These are phyloP conservation scores for Platycercus adscitus DNA, from an alignment of 2,113 vertebrate genomes.

Conservation along the genomic window DNA sequence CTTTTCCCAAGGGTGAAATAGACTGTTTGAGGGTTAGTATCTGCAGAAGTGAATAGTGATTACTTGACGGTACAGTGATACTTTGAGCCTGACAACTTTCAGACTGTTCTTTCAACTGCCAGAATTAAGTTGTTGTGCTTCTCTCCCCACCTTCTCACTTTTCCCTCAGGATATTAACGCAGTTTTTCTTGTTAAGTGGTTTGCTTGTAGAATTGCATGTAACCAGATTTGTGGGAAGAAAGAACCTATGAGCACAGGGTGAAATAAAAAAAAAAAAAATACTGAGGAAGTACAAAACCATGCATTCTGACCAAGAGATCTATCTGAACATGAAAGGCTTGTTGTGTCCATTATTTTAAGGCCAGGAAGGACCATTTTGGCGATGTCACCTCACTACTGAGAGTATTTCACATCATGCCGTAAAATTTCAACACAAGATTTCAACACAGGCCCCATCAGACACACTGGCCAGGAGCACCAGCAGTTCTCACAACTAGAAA, in stretches of 20 bases:
- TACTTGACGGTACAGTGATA: neutral
- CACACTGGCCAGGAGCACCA: neutral
- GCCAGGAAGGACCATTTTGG: neutral
- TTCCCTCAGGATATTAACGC: slow-evolving; percentile 25
- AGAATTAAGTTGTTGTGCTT: slow-evolving; percentile 60
- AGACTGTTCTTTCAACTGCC: slow-evolving; percentile 47
- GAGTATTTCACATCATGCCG: neutral
- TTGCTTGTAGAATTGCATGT: slow-evolving; percentile 20
- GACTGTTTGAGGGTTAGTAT: neutral
- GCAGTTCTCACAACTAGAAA: neutral
- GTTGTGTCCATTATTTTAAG: neutral
- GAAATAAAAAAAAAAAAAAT: neutral
- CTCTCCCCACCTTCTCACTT: slow-evolving; percentile 51
- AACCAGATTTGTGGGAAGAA: slow-evolving; percentile 14
- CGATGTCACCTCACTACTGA: neutral
- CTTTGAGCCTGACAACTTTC: slow-evolving; percentile 39
- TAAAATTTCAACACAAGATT: neutral
- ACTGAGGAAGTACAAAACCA: neutral
- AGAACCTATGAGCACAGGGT: neutral
- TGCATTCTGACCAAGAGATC: neutral
- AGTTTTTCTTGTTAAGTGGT: slow-evolving; percentile 42
- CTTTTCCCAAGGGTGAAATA: neutral
- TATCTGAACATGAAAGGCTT: neutral
- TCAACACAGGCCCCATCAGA: neutral
- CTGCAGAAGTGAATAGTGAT: slow-evolving; percentile 18